Conservation (phyloP, 2,113 vertebrate genomes). For the Oreochromis tanganicae region DNA sequence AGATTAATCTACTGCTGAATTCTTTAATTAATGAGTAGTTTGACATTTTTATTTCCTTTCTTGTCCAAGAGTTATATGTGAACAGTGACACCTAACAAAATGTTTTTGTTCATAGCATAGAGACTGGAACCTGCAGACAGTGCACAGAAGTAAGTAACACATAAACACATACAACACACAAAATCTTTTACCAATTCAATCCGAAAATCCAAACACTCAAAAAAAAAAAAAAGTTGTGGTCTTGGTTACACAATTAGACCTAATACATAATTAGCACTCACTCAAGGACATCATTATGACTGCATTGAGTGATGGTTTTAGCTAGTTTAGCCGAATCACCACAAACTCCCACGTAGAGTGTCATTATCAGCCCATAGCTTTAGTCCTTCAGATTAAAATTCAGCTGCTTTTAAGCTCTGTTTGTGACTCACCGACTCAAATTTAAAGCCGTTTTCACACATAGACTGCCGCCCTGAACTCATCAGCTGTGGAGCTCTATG, state of each 20-base stretch:
- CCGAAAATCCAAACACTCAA: not conserved
- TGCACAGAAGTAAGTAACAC: not conserved
- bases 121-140: rapidly evolving
- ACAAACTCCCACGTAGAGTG: not conserved
- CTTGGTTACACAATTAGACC: not conserved
- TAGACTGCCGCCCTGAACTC: not conserved
- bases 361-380: not conserved
- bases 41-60: not conserved
- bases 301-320: not conserved
- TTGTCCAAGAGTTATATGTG: not conserved
- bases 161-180: not conserved
- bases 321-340: not conserved
- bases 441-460: not conserved
- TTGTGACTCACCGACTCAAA: not conserved
- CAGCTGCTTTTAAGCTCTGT: not conserved
- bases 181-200: not conserved
- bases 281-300: not conserved
- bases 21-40: not conserved
- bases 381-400: not conserved
- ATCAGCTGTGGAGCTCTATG: not conserved
- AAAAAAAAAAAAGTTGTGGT: not conserved
- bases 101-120: not conserved
- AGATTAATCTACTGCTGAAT: not conserved
- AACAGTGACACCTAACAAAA: not conserved
- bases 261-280: rapidly evolving